These are phyloP conservation scores for Cranoglanis bouderius DNA, from an alignment of 2,113 vertebrate species.

Conservation along the genomic window DNA sequence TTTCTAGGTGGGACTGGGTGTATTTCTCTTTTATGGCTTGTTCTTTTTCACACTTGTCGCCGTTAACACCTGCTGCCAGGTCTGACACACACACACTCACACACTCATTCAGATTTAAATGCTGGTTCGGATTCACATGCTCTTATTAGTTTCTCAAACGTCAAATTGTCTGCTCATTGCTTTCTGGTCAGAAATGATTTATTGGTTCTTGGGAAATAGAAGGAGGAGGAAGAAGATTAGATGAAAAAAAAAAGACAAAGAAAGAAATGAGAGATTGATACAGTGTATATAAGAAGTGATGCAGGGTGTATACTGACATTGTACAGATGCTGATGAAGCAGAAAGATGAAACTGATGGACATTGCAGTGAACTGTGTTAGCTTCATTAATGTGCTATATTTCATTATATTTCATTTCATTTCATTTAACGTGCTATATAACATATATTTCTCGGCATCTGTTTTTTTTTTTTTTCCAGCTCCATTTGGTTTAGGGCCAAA, in stretches of 20 bases:
- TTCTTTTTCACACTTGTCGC: background rate
- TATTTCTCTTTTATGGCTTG: constrained; percentile 10
- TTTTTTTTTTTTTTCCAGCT: background rate
- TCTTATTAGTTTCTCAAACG: background rate
- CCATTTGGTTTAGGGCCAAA: constrained; percentile 1
- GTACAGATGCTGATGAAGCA: background rate
- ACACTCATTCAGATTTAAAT: constrained; percentile 27
- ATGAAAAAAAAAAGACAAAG: background rate
- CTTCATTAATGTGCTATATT: background rate
- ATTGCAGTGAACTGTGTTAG: background rate
- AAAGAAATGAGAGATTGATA: background rate
- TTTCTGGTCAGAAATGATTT: background rate
- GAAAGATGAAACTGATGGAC: background rate
- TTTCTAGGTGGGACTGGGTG: constrained; percentile 48
- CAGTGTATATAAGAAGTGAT: background rate
- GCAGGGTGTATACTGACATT: background rate
- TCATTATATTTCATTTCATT: background rate
- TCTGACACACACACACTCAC: background rate
- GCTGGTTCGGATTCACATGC: background rate
- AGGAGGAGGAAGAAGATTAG: background rate
- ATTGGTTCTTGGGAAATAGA: background rate
- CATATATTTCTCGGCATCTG: background rate
- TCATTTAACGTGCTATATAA: too few relatives aligned
- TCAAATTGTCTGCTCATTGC: background rate
- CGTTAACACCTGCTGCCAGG: constrained; percentile 30